Percentiles rank a stretch among this genome's conserved stretches.
phyloP scores from a whole-genome alignment of 2,888 invertebrate genomes.

The Metacarcinus magister region DNA sequence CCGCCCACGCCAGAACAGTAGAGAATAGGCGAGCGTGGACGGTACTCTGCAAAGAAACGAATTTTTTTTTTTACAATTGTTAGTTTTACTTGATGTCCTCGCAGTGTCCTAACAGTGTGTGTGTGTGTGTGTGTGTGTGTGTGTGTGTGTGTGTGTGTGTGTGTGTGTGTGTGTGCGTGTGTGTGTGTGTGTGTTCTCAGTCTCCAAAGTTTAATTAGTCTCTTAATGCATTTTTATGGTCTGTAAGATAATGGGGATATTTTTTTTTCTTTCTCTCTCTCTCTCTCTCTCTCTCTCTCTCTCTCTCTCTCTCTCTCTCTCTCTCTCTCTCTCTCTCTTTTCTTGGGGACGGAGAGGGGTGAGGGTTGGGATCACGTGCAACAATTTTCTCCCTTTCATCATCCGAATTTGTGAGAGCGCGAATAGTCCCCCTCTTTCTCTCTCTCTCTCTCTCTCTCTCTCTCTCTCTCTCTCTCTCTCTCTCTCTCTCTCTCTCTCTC shows the following conservation, averaged over 20 bases:
- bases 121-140: slow-evolving; percentile 31
- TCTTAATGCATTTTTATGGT: background rate
- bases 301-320: too few relatives aligned
- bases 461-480: slow-evolving; percentile 61
- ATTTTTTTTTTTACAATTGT: too few relatives aligned
- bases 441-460: slow-evolving; percentile 33
- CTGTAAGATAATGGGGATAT: background rate
- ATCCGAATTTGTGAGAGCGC: background rate
- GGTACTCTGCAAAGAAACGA: slow-evolving; percentile 45
- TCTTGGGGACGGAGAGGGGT: background rate
- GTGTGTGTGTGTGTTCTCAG: background rate
- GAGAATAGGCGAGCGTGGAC: slow-evolving; percentile 66
- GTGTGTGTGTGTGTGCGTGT: slow-evolving; percentile 32
- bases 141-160: slow-evolving; percentile 33
- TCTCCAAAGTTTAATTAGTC: too few relatives aligned
- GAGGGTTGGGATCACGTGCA: background rate
- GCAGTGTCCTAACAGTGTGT: too few relatives aligned
- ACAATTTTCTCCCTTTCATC: background rate
- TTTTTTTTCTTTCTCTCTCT: background rate
- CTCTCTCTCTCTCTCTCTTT: background rate
- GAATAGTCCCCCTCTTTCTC: background rate
- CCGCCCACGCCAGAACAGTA: slow-evolving; percentile 70
- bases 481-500: slow-evolving; percentile 63
- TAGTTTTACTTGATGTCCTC: too few relatives aligned
- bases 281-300: too few relatives aligned